Conservation (phyloP, 2,797 vertebrate genomes). For the Tauraco hartlaubi region DNA sequence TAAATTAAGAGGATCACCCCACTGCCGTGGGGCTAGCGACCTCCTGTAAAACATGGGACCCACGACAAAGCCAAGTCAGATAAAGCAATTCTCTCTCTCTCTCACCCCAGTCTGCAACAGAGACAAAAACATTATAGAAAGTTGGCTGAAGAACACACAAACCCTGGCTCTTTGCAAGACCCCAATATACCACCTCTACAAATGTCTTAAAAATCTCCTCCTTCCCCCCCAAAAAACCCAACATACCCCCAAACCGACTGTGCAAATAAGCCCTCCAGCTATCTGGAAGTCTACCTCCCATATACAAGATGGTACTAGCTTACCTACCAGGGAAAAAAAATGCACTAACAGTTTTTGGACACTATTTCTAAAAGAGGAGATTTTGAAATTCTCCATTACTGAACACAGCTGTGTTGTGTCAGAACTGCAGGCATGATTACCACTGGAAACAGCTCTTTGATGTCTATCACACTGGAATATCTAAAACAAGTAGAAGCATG, state of each 20-base stretch:
- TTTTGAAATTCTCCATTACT: background rate
- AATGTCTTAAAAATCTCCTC: background rate
- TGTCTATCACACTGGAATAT: slow-evolving; percentile 58
- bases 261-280: background rate
- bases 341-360: slow-evolving; percentile 13
- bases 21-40: background rate
- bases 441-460: slow-evolving; percentile 54
- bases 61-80: background rate
- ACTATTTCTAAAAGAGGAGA: slow-evolving; percentile 34
- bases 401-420: slow-evolving; percentile 64
- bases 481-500: slow-evolving; percentile 67
- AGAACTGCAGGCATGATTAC: slow-evolving; percentile 47
- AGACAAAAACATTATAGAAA: background rate
- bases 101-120: background rate
- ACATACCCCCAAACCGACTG: background rate
- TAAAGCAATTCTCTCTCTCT: background rate
- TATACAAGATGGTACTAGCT: slow-evolving; percentile 29
- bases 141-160: background rate
- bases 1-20: background rate
- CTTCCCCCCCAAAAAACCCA: background rate
- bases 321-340: background rate
- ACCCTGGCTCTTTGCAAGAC: background rate
- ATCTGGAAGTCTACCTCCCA: background rate
- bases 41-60: background rate
- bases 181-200: background rate